Evolutionary conservation across 2,113 vertebrate genomes (phyloP).

Genomic region (Nettapus auritus): DNA sequence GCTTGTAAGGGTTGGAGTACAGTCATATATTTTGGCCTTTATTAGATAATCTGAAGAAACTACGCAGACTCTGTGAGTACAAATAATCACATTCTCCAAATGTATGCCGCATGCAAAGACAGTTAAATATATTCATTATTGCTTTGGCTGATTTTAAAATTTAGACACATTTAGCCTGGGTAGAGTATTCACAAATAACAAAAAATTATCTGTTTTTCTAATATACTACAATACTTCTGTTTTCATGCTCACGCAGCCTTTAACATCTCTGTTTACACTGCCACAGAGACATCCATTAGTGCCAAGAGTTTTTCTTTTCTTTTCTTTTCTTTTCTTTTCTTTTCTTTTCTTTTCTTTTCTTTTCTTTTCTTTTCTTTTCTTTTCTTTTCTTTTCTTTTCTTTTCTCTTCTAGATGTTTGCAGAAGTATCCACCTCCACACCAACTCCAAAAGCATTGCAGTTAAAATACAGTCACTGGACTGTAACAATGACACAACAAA

Average conservation of each 20-base stretch:
- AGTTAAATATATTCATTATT: accelerated
- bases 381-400: background rate
- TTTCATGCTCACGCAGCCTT: background rate
- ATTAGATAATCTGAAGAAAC: background rate
- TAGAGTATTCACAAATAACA: background rate
- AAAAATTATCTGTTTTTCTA: background rate
- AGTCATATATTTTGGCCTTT: background rate
- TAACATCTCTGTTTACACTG: background rate
- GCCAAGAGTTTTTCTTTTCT: background rate
- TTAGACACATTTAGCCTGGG: accelerated
- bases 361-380: background rate
- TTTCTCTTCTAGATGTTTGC: background rate
- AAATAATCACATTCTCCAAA: background rate
- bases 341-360: background rate
- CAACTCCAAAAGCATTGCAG: background rate
- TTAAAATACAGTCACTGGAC: background rate
- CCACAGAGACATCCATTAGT: background rate
- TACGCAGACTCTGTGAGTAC: background rate
- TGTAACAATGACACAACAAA: background rate
- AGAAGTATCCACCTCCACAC: background rate
- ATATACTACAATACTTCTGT: background rate
- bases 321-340: background rate
- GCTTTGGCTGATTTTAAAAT: background rate
- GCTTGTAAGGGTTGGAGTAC: background rate
- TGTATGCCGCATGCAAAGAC: background rate